Base-by-base conservation (phyloP, 2,888 invertebrate species). In the Cremastinae sp. region DNA sequence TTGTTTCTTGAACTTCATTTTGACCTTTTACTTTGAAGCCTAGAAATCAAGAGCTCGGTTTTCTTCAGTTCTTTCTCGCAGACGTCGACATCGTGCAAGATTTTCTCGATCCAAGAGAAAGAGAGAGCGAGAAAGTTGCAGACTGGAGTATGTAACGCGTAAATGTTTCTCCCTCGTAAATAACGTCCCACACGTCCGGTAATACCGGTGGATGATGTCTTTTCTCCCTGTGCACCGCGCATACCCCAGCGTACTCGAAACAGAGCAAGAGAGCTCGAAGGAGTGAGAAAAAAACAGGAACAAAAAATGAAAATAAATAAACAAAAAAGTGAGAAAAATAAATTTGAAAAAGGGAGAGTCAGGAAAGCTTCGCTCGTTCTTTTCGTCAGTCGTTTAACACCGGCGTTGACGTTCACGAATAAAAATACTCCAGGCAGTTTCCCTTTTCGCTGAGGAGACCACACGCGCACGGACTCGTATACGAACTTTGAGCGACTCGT, bases 341-440 rank as follows among this genome's bases (percentile, higher is more conserved):
- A 43, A 58, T 18, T 12, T 20, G 53, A 65, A 53, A 14, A 22
- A 51, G 64, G 47, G 68, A 49, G 12, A 51, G 65, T 71, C 47
- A 80, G 82, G 28, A 28, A 28, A 28, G 28, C 28, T 28, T 28
- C 28, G 82, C 84, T 87, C 84, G 83, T 86, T 81, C 83, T 84
- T 85, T 86, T 86, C 85, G 87, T 87, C 87, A 85, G 85, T 87
- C 88, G 84, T 87, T 87, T 87, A 87, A 86, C 86, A 85, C 87
- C 81, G 82, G 82, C 86, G 86, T 85, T 83, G 84, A 83, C 82
- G 82, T 84, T 82, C 84, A 82, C 85, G 85, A 86, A 87, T 87
- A 87, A 88, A 86, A 88, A 87, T 87, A 87, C 81, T 79, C 83
- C 78, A 79, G 81, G 77, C 61, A 55, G 59, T 49, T 47, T 22